Percentiles rank a stretch among this genome's conserved stretches.
Conservation (phyloP, 2,797 vertebrate genomes). For the Carduelis carduelis region DNA sequence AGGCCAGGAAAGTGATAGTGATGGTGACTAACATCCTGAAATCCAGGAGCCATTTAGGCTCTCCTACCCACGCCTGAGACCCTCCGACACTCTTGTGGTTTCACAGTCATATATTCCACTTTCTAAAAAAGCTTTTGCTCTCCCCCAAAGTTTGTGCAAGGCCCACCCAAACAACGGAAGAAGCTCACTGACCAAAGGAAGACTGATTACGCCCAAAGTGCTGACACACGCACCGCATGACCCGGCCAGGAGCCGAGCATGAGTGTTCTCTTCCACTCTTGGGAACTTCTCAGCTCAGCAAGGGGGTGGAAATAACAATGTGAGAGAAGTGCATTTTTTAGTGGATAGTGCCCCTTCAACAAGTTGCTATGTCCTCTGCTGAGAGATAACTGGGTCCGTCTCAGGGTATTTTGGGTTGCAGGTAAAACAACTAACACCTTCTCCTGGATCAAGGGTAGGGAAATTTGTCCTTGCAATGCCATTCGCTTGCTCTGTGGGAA, state of each 20-base stretch:
- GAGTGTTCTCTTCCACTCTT: neutral
- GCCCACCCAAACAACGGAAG: constrained; percentile 54
- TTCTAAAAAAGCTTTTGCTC: neutral
- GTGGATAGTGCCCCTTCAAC: neutral
- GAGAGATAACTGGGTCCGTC: neutral
- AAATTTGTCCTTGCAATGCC: neutral
- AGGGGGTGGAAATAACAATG: neutral
- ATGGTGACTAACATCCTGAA: constrained; percentile 50
- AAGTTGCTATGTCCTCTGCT: neutral
- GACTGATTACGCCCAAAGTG: constrained; percentile 3
- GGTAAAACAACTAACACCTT: neutral
- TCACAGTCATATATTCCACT: constrained; percentile 57
- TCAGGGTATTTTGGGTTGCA: neutral
- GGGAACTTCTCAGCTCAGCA: neutral
- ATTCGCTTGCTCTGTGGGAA: neutral
- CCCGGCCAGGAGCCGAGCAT: neutral
- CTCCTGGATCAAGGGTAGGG: neutral
- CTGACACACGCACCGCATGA: neutral
- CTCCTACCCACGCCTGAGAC: constrained; percentile 16
- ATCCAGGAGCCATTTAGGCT: neutral
- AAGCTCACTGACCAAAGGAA: constrained; percentile 18
- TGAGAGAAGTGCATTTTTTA: neutral
- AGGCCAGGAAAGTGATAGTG: neutral
- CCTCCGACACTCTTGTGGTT: constrained; percentile 11
- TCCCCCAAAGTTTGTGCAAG: constrained; percentile 12